Evolutionary conservation across 2,113 vertebrate genomes (phyloP).

Genomic region (Paralichthys olivaceus): DNA sequence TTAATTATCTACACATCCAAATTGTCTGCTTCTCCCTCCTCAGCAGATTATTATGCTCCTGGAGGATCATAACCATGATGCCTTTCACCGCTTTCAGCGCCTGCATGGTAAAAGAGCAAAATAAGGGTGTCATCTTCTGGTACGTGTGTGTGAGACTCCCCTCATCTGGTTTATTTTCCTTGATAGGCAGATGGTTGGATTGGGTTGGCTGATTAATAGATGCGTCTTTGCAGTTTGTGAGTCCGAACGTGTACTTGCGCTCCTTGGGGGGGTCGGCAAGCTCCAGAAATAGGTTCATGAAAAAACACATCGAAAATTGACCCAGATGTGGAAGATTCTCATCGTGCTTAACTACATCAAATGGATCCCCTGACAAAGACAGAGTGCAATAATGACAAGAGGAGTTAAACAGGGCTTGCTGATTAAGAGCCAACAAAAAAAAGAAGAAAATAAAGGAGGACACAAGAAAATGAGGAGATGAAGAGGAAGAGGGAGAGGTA

Average conservation of each 20-base stretch:
- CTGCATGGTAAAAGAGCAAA: constrained; percentile 58
- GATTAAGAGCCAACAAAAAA: constrained; percentile 39
- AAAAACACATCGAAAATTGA: constrained; percentile 71
- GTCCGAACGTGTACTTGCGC: constrained; percentile 5
- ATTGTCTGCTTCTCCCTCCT: constrained; percentile 66
- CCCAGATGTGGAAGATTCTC: constrained; percentile 70
- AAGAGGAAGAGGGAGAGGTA: constrained; percentile 7
- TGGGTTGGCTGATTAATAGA: constrained; percentile 36
- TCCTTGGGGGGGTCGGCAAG: constrained; percentile 19
- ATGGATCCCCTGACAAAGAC: constrained; percentile 58
- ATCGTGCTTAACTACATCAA: constrained; percentile 61
- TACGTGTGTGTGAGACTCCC: background rate
- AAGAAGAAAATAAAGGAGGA: constrained; percentile 31
- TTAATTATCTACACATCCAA: constrained; percentile 78
- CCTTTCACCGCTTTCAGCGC: constrained; percentile 45
- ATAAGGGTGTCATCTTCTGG: constrained; percentile 31
- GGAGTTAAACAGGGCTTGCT: constrained; percentile 45
- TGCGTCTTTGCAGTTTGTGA: constrained; percentile 24
- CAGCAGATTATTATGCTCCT: constrained; percentile 76
- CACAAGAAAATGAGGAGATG: constrained; percentile 38
- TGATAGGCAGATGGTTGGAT: constrained; percentile 18
- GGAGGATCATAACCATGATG: constrained; percentile 65
- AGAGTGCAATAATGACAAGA: constrained; percentile 47
- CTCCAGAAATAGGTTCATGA: constrained; percentile 68
- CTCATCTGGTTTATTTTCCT: constrained; percentile 23